Conservation (phyloP, 2,797 vertebrate species). For the Saxicola maurus region DNA sequence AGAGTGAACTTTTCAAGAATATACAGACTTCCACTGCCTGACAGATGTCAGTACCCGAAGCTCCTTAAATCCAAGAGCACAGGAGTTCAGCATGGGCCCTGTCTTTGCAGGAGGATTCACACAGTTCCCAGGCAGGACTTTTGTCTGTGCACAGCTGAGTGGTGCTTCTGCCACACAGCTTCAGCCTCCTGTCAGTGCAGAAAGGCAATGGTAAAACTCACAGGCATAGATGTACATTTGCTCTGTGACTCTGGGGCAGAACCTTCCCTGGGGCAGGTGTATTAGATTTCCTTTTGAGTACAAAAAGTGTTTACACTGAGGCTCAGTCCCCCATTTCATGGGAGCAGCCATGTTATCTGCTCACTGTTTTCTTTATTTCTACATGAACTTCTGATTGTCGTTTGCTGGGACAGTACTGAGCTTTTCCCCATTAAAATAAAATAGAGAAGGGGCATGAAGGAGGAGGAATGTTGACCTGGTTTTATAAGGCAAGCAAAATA, state of each 20-base stretch:
- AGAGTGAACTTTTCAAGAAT: not conserved
- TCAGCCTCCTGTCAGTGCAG: not conserved
- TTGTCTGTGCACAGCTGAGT: not conserved
- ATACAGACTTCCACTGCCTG: not conserved
- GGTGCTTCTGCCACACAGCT: not conserved
- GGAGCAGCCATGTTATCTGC: not conserved
- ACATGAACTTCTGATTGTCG: not conserved
- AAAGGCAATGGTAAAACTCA: not conserved
- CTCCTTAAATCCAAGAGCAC: not conserved
- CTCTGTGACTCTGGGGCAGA: not conserved
- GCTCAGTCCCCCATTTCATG: not conserved
- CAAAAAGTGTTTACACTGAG: not conserved
- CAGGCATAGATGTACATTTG: not conserved
- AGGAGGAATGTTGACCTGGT: not conserved
- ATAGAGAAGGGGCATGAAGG: not conserved
- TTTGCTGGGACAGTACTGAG: not conserved
- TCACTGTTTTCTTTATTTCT: not conserved
- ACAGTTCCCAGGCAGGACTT: not conserved
- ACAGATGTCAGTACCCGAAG: not conserved
- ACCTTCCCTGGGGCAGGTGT: not conserved
- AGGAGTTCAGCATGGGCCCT: not conserved
- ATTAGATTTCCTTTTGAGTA: not conserved
- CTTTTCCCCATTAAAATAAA: not conserved
- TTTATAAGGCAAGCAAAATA: not conserved
- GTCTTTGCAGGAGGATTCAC: not conserved